These are phyloP conservation scores for Anguilla obscura DNA, from an alignment of 2,797 vertebrate species.

Conservation along the genomic window DNA sequence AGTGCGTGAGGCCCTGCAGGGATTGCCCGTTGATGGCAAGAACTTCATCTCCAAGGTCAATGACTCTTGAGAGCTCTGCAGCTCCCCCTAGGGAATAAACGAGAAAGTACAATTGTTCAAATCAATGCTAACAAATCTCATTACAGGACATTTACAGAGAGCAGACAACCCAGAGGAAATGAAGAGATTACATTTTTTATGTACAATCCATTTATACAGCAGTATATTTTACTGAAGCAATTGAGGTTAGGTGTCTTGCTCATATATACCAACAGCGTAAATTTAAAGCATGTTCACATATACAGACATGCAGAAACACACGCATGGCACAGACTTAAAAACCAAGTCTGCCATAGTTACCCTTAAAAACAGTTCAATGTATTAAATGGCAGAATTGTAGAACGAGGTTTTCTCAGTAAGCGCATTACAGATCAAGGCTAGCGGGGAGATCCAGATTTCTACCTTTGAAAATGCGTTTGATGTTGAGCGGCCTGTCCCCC, in stretches of 20 bases:
- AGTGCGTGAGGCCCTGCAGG: slow-evolving; percentile 85
- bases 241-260: no score
- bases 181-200: no score
- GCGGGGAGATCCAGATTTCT: slow-evolving; percentile 38
- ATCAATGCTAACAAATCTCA: neutral
- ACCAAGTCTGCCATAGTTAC: neutral
- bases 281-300: neutral
- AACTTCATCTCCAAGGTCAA: slow-evolving; percentile 87
- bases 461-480: slow-evolving; percentile 92
- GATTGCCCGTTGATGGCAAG: slow-evolving; percentile 84
- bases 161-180: no score
- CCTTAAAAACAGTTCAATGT: neutral
- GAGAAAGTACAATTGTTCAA: neutral
- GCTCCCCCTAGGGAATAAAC: slow-evolving; percentile 77
- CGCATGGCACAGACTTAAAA: neutral
- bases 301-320: neutral
- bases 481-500: slow-evolving; percentile 81
- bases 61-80: slow-evolving; percentile 81
- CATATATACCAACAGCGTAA: neutral
- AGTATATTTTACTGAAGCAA: no score
- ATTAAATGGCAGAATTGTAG: neutral
- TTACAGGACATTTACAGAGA: neutral
- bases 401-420: neutral
- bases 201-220: no score
- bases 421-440: neutral